These are phyloP conservation scores for Heptranchias perlo DNA, from an alignment of 2,113 vertebrate species.

Conservation along the genomic window DNA sequence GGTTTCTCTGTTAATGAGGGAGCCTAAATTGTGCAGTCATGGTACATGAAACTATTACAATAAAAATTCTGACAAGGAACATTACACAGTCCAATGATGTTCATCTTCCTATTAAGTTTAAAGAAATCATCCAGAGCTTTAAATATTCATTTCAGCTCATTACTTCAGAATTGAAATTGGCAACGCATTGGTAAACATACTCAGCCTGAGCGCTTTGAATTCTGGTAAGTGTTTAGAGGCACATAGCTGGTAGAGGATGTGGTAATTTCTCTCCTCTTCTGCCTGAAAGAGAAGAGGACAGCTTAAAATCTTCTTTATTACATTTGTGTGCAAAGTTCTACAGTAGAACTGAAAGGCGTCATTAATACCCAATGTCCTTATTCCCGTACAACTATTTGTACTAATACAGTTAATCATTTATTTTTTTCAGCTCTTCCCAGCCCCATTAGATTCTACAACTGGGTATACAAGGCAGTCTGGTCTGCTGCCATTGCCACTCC, in stretches of 20 bases:
- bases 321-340: neutral
- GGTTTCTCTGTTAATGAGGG: neutral
- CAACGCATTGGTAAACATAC: slow-evolving; percentile 54
- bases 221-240: slow-evolving; percentile 83
- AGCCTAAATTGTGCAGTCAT: neutral
- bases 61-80: neutral
- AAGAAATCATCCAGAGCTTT: neutral
- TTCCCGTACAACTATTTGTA: neutral
- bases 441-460: too few species aligned
- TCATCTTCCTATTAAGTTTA: neutral
- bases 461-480: neutral
- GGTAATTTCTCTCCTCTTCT: slow-evolving; percentile 95
- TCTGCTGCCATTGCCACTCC: neutral
- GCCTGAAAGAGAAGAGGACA: slow-evolving; percentile 67
- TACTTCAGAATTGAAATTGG: neutral
- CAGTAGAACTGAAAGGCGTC: neutral
- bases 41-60: neutral
- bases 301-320: too few species aligned
- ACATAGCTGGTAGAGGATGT: slow-evolving; percentile 97
- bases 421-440: neutral
- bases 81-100: neutral
- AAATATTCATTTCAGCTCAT: neutral
- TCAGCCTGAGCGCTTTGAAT: slow-evolving; percentile 77
- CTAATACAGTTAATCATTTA: neutral
- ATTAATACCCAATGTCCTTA: neutral